phyloP scores from a whole-genome alignment of 2,113 vertebrate genomes.

The Protomyctophum bolini region DNA sequence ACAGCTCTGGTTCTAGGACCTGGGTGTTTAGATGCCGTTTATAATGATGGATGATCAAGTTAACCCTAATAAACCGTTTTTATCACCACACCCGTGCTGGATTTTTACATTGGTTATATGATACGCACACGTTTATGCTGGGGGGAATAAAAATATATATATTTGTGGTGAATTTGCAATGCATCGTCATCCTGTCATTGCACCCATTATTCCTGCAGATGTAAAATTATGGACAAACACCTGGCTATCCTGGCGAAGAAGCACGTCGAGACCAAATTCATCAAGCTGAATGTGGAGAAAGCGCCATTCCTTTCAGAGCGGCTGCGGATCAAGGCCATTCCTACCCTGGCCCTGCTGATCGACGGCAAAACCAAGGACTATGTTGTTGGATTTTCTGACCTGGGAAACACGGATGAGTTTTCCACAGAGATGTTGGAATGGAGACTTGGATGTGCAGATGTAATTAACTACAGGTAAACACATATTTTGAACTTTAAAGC shows the following conservation, averaged over 20 bases:
- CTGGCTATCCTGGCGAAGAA: conserved; percentile 90
- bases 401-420: conserved; percentile 97
- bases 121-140: too few species aligned
- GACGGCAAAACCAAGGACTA: conserved; percentile 97
- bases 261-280: conserved; percentile 96
- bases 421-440: conserved; percentile 94
- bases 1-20: not conserved
- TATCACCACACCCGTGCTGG: not conserved
- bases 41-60: not conserved
- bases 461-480: conserved; percentile 92
- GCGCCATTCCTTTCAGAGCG: conserved; percentile 94
- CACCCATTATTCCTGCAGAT: conserved; percentile 73
- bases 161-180: not conserved
- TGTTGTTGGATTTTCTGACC: conserved; percentile 91
- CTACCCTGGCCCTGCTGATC: conserved; percentile 90
- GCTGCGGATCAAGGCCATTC: conserved; percentile 92
- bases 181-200: not conserved
- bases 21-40: not conserved
- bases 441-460: conserved; percentile 89
- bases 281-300: conserved; percentile 96
- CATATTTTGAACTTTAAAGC: not conserved
- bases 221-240: conserved; percentile 95
- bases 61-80: not conserved
- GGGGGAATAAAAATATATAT: not conserved
- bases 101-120: not conserved